Conservation (phyloP, 2,888 invertebrate species). For the Diadromus collaris region DNA sequence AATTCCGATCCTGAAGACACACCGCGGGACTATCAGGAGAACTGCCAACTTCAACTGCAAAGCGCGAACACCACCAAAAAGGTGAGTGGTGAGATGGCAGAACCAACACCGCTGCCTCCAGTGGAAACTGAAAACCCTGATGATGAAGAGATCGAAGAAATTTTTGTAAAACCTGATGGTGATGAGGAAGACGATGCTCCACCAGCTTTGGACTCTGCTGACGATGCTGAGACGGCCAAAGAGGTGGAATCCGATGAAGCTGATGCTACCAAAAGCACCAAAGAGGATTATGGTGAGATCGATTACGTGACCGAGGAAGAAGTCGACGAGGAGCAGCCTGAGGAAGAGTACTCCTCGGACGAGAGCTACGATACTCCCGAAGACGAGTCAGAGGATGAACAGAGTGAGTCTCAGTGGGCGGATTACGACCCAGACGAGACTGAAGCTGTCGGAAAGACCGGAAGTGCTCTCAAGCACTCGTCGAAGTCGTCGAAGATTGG, state of each 20-base stretch:
- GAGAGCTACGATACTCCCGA: conserved; percentile 19
- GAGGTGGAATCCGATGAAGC: conserved; percentile 1
- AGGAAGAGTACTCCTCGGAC: conserved; percentile 15
- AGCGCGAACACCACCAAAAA: not conserved
- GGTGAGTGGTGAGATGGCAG: not conserved
- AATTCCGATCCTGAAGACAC: conserved; percentile 35
- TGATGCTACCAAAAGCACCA: conserved; percentile 7
- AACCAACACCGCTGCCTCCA: conserved; percentile 38
- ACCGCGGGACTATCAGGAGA: conserved; percentile 54
- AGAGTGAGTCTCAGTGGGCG: not conserved
- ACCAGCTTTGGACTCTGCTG: not conserved
- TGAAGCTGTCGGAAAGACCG: conserved; percentile 4
- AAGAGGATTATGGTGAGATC: conserved; percentile 36
- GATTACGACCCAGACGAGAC: not conserved
- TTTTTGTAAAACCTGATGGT: conserved; percentile 18
- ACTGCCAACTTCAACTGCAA: conserved; percentile 51
- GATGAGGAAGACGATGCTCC: not conserved
- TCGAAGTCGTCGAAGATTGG: not conserved
- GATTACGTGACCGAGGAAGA: conserved; percentile 44
- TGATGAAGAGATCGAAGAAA: conserved; percentile 38
- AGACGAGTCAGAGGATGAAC: conserved; percentile 14
- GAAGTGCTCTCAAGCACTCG: not conserved
- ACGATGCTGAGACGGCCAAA: conserved; percentile 4
- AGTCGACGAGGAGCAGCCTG: conserved; percentile 16
- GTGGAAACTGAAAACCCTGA: conserved; percentile 34